phyloP scores from a whole-genome alignment of 2,797 vertebrate species.

The Syngnathus rostellatus region DNA sequence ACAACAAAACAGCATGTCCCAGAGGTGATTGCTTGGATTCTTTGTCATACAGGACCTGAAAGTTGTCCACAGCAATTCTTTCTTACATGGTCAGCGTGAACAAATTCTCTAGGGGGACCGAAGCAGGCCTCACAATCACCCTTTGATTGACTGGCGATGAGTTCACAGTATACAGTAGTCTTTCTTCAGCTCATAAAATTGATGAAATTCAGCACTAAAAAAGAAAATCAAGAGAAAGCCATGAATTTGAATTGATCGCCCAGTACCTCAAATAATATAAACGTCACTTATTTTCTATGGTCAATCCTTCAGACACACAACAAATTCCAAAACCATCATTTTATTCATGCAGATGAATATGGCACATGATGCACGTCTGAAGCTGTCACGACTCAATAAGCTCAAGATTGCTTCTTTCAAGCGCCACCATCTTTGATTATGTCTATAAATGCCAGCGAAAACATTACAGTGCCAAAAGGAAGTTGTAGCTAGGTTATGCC shows the following conservation, averaged over 20 bases:
- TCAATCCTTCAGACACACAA: neutral
- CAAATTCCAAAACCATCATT: neutral
- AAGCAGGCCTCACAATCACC: neutral
- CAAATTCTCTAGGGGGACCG: neutral
- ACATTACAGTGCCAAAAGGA: neutral
- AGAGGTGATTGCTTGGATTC: neutral
- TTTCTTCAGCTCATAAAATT: neutral
- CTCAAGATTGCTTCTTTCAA: neutral
- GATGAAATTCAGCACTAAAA: neutral
- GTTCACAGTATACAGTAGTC: neutral
- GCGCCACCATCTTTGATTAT: neutral
- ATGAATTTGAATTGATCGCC: neutral
- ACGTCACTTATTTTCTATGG: neutral
- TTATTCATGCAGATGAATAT: neutral
- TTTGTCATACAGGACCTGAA: neutral
- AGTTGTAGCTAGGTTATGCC: neutral
- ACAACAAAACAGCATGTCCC: neutral
- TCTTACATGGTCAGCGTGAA: neutral
- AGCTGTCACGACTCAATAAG: neutral
- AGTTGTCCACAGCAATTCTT: neutral
- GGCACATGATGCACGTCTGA: neutral
- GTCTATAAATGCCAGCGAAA: neutral
- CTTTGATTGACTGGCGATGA: neutral
- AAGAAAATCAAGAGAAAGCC: neutral
- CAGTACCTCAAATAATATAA: neutral